Percentiles rank a stretch among this genome's conserved stretches.
Evolutionary conservation across 2,113 vertebrate genomes (phyloP).

Genomic region (Calyptomena viridis): DNA sequence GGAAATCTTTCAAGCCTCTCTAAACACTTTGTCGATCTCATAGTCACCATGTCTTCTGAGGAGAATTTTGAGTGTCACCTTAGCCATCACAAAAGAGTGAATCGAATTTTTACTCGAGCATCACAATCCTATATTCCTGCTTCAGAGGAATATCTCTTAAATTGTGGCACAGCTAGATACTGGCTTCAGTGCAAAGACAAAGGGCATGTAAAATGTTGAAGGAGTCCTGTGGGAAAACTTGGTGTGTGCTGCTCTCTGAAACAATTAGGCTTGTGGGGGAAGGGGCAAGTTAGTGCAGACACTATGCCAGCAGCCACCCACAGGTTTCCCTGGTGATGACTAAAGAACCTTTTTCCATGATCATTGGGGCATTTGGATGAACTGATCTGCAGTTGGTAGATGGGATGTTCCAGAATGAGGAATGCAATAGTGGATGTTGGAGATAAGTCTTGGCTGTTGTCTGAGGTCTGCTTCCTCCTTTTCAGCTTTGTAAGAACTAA

Average conservation of each 20-base stretch:
- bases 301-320: background rate
- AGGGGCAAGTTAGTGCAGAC: background rate
- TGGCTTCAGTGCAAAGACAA: background rate
- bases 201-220: background rate
- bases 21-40: background rate
- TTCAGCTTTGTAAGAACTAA: background rate
- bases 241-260: background rate
- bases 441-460: background rate
- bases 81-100: background rate
- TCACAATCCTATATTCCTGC: background rate
- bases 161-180: background rate
- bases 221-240: background rate
- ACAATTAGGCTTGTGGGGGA: background rate
- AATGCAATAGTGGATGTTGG: rapidly evolving
- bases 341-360: background rate
- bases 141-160: background rate
- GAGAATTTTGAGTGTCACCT: slow-evolving; percentile 19
- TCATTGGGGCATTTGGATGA: background rate
- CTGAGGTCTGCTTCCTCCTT: background rate
- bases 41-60: slow-evolving; percentile 13
- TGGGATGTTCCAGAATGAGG: background rate
- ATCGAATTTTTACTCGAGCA: background rate
- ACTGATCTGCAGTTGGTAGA: background rate
- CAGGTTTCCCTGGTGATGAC: background rate
- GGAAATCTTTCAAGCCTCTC: background rate